phyloP scores from a whole-genome alignment of 2,797 vertebrate species.

The Neostethus bicornis region DNA sequence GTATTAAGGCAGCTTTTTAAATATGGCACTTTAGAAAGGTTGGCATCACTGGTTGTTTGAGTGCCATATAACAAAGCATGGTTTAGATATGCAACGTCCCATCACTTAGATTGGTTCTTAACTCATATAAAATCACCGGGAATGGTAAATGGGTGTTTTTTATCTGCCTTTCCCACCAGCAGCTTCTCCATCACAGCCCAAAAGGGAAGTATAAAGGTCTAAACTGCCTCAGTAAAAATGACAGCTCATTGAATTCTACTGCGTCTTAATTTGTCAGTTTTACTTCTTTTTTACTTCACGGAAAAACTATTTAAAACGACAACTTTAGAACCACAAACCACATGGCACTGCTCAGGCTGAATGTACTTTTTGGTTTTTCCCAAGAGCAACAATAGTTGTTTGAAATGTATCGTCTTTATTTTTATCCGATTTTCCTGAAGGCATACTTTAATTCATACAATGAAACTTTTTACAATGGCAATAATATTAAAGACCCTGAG shows the following conservation, averaged over 20 bases:
- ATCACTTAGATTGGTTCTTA: background rate
- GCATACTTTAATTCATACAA: constrained; percentile 15
- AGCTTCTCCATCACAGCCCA: too few relatives aligned
- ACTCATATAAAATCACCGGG: background rate
- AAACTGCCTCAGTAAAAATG: constrained; percentile 2
- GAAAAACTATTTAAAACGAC: background rate
- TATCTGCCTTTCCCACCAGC: background rate
- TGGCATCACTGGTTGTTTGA: background rate
- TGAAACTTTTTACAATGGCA: constrained; percentile 63
- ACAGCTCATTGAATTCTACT: background rate
- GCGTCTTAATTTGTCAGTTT: background rate
- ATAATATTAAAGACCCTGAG: constrained; percentile 56
- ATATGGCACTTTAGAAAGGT: background rate
- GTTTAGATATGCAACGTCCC: background rate
- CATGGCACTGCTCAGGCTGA: constrained; percentile 37
- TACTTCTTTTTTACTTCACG: background rate
- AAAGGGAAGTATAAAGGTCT: background rate
- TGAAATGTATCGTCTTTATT: background rate
- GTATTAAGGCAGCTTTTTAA: background rate
- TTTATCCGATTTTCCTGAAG: constrained; percentile 22
- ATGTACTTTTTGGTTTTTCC: constrained; percentile 43
- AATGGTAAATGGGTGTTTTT: background rate
- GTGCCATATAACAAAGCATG: background rate
- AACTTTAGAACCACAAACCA: background rate
- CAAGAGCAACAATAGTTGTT: too few relatives aligned